Evolutionary conservation across 2,888 invertebrate species (phyloP).

Genomic region (Lasioglossum morio): DNA sequence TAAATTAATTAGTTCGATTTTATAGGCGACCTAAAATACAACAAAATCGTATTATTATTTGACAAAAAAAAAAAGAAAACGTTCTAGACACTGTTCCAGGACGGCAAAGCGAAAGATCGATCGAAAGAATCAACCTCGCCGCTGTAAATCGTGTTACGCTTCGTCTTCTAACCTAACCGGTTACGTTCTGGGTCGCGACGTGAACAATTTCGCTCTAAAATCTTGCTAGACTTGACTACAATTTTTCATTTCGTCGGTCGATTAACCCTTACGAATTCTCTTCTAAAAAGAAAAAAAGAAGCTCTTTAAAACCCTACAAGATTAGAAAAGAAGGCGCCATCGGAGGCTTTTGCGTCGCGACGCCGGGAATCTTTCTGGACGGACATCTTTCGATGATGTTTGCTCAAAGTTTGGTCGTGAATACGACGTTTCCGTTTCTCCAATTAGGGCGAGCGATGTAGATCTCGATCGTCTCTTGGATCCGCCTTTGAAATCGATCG

Average conservation of each 20-base stretch:
- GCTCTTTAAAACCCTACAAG: background rate
- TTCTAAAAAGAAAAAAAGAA: too few relatives aligned
- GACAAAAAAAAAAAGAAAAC: too few relatives aligned
- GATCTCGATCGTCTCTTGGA: background rate
- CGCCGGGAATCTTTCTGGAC: conserved; percentile 57
- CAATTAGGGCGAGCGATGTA: background rate
- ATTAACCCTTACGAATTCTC: background rate
- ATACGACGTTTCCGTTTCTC: conserved; percentile 3
- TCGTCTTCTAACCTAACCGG: conserved; percentile 1
- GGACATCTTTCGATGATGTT: conserved; percentile 64
- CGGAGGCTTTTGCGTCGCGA: conserved; percentile 15
- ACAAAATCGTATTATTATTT: background rate
- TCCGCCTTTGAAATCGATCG: conserved; percentile 7
- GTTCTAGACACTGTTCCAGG: background rate
- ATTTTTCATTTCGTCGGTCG: background rate
- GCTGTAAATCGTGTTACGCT: background rate
- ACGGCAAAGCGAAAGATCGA: background rate
- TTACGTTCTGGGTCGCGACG: conserved; percentile 43
- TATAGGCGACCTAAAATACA: background rate
- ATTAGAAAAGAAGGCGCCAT: background rate
- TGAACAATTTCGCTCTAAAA: background rate
- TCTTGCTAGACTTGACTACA: background rate
- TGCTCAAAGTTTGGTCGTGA: conserved; percentile 50
- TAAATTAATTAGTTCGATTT: too few relatives aligned
- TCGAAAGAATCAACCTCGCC: background rate